Percentiles rank a stretch among this genome's conserved stretches.
Evolutionary conservation across 2,113 vertebrate genomes (phyloP).

Genomic region (Phalacrocorax pelagicus): DNA sequence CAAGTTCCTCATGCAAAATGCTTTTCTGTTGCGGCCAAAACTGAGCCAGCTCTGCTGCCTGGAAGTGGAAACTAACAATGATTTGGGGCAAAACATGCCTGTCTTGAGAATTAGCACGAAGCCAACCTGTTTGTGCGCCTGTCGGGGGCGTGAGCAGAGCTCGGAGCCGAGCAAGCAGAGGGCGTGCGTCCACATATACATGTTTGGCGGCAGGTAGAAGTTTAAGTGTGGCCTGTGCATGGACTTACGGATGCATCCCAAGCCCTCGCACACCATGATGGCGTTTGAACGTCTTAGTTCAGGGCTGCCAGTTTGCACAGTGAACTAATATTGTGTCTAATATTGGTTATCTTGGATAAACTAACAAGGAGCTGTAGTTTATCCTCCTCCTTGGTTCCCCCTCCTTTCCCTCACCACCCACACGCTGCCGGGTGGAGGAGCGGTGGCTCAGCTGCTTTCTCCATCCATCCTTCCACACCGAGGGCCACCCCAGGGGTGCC

Average conservation of each 20-base stretch:
- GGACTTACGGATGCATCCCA: background rate
- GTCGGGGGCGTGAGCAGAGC: rapidly evolving
- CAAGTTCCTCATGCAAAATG: background rate
- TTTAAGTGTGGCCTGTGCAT: too few species aligned
- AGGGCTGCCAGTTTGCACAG: background rate
- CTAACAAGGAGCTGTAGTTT: background rate
- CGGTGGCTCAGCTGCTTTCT: background rate
- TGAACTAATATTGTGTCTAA: rapidly evolving
- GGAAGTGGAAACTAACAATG: background rate
- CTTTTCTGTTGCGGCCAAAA: background rate
- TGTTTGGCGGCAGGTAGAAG: background rate
- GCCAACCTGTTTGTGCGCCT: background rate
- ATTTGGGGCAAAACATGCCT: background rate
- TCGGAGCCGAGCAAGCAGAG: rapidly evolving
- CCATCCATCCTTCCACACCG: rapidly evolving
- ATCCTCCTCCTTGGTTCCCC: background rate
- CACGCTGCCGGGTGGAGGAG: background rate
- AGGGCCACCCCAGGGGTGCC: rapidly evolving
- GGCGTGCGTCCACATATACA: rapidly evolving
- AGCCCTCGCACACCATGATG: background rate
- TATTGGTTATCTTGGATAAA: background rate
- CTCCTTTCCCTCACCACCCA: background rate
- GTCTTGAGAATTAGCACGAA: background rate
- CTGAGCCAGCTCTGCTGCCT: background rate
- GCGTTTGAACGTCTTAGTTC: background rate